Percentiles rank a stretch among this genome's conserved stretches.
Conservation (phyloP, 2,888 invertebrate species). For the Pachymerium ferrugineum region DNA sequence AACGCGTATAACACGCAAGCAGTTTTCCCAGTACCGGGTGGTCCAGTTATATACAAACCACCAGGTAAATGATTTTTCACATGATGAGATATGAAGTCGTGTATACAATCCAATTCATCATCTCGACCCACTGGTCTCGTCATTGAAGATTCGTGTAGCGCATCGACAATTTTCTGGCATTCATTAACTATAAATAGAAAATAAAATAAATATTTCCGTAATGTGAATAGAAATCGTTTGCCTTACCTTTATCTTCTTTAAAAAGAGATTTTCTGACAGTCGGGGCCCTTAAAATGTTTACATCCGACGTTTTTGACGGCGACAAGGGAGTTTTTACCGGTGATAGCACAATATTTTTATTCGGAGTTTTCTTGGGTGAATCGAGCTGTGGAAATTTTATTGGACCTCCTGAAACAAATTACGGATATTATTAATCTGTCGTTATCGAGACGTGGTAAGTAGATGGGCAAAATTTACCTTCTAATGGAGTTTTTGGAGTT, state of each 20-base stretch:
- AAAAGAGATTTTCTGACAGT: too few relatives aligned
- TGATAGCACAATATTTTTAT: background rate
- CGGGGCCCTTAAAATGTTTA: too few relatives aligned
- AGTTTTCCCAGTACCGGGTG: conserved; percentile 96
- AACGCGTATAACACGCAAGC: conserved; percentile 60
- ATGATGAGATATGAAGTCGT: conserved; percentile 62
- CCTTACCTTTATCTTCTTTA: too few relatives aligned
- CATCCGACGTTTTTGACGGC: background rate
- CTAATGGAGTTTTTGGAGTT: background rate
- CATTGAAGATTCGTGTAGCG: background rate
- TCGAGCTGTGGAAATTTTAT: background rate
- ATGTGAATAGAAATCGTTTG: too few relatives aligned
- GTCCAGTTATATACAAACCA: conserved; percentile 89
- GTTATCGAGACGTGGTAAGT: too few relatives aligned
- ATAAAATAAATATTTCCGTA: too few relatives aligned
- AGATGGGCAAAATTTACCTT: background rate
- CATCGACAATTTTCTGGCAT: background rate
- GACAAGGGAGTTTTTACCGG: background rate
- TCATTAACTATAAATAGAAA: background rate
- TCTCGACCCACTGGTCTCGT: conserved; percentile 61
- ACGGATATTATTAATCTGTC: too few relatives aligned
- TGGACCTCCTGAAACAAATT: too few relatives aligned
- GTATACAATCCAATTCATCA: conserved; percentile 63
- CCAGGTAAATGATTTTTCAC: conserved; percentile 62
- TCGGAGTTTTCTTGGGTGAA: too few relatives aligned